Conservation (phyloP, 1,140 invertebrate species). For the Drosophila mojavensis region DNA sequence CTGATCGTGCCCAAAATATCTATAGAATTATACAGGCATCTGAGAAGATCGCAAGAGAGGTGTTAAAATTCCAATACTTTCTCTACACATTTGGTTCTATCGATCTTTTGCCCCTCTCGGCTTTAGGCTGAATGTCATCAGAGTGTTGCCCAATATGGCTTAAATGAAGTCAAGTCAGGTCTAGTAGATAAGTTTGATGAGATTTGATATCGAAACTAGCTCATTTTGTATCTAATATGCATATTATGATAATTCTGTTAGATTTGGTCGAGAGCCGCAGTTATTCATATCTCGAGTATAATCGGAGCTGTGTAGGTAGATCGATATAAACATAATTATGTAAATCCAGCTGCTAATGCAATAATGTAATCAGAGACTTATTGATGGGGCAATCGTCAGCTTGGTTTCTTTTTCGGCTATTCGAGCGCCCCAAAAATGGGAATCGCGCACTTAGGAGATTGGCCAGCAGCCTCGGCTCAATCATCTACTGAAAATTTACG, state of each 20-base stretch:
- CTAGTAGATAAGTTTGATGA: slow-evolving; percentile 27
- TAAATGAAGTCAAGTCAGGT: slow-evolving; percentile 5
- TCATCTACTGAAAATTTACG: slow-evolving; percentile 56
- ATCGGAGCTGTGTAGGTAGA: slow-evolving; percentile 9
- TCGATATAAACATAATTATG: slow-evolving; percentile 74
- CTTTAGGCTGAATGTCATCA: not conserved
- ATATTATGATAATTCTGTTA: slow-evolving; percentile 45
- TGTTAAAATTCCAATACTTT: slow-evolving; percentile 5
- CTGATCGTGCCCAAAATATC: not conserved
- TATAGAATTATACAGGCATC: not conserved
- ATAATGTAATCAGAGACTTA: slow-evolving; percentile 65
- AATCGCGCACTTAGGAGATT: slow-evolving; percentile 23
- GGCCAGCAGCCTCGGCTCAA: slow-evolving; percentile 4
- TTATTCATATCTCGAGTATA: slow-evolving; percentile 22
- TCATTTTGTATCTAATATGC: slow-evolving; percentile 40
- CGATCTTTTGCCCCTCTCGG: not conserved
- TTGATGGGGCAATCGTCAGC: slow-evolving; percentile 45
- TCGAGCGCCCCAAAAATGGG: slow-evolving; percentile 31
- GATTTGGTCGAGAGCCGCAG: slow-evolving; percentile 17
- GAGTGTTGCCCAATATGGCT: slow-evolving; percentile 1
- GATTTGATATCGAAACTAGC: slow-evolving; percentile 46
- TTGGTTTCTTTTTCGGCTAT: slow-evolving; percentile 46
- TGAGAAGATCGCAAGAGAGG: not conserved
- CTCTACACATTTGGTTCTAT: not conserved
- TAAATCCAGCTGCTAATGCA: slow-evolving; percentile 69